phyloP scores from a whole-genome alignment of 2,797 vertebrate species.

The Dendrocincla fuliginosa region DNA sequence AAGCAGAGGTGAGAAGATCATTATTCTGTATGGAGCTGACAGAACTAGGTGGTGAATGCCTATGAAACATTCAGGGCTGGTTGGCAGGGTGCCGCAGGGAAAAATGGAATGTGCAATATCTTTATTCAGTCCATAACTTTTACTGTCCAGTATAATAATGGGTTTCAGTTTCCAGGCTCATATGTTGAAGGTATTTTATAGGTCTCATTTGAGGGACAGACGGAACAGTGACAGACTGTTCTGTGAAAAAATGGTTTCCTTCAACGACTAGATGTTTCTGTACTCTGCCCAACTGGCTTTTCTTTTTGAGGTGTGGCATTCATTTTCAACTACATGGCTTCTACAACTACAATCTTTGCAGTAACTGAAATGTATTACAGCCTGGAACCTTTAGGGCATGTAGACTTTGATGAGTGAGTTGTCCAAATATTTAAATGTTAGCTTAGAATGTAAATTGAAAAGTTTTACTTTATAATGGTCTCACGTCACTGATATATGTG shows the following conservation, averaged over 20 bases:
- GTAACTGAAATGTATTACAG: neutral
- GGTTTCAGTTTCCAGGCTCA: conserved; percentile 3
- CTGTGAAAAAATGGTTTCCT: neutral
- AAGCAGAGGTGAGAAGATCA: neutral
- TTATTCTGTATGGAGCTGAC: neutral
- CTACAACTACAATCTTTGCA: neutral
- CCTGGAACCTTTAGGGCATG: neutral
- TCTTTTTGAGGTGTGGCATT: rapidly evolving
- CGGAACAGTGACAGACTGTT: neutral
- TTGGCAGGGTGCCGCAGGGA: neutral
- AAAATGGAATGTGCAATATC: neutral
- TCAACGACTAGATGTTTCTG: neutral
- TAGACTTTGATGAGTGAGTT: neutral
- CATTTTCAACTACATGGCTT: neutral
- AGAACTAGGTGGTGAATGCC: neutral
- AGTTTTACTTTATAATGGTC: neutral
- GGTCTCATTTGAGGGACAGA: neutral
- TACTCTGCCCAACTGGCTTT: neutral
- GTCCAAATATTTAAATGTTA: neutral
- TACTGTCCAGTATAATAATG: conserved; percentile 23
- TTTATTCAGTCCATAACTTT: conserved; percentile 51
- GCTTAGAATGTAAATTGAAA: neutral
- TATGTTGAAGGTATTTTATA: conserved; percentile 46
- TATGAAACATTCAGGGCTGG: neutral
- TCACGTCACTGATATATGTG: neutral